These are phyloP conservation scores for Reticulitermes lucifugus DNA, from an alignment of 2,888 invertebrate genomes.

Conservation along the genomic window DNA sequence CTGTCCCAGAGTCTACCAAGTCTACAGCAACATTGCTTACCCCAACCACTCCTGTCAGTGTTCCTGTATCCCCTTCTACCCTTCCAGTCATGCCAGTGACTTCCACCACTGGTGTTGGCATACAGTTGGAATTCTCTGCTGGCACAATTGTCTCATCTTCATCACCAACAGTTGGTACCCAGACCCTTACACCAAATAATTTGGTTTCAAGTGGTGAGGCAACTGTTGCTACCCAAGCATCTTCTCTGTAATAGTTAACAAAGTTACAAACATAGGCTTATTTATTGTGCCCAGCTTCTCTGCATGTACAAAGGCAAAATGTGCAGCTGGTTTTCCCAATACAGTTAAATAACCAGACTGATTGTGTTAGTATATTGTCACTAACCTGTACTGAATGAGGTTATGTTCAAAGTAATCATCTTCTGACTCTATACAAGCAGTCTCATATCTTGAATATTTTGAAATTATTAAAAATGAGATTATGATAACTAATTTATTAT, in stretches of 20 bases:
- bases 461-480: too few species aligned
- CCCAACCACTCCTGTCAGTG: background rate
- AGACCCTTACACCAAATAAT: background rate
- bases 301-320: background rate
- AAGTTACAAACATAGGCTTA: background rate
- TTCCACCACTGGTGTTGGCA: background rate
- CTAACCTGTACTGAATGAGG: too few species aligned
- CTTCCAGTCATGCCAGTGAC: background rate
- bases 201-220: background rate
- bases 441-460: too few species aligned
- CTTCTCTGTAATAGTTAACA: background rate
- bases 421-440: too few species aligned
- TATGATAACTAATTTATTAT: too few species aligned
- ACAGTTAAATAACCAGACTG: too few species aligned
- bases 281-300: background rate
- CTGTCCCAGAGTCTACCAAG: conserved; percentile 56
- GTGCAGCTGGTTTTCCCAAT: background rate
- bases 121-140: background rate
- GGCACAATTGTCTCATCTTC: background rate
- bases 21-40: background rate
- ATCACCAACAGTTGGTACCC: background rate
- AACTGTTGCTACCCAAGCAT: background rate
- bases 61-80: background rate
- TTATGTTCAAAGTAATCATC: too few species aligned
- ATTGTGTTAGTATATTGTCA: too few species aligned